Evolutionary conservation across 2,888 invertebrate genomes (phyloP).

Genomic region (Drosophila mimica): DNA sequence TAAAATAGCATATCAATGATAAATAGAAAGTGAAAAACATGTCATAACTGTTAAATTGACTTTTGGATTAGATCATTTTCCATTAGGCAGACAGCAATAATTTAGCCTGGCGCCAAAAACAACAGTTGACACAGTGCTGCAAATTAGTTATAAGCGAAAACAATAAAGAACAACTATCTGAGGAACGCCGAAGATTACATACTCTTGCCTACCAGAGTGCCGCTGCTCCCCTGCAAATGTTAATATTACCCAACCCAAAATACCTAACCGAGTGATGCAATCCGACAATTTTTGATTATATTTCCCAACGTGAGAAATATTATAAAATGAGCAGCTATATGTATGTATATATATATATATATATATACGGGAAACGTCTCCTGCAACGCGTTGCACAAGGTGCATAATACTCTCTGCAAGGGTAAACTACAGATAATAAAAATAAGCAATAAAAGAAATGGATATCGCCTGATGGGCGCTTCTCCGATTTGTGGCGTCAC

Average conservation of each 20-base stretch:
- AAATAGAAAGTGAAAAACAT: conserved; percentile 8
- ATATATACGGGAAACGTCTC: not conserved
- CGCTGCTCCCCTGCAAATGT: not conserved
- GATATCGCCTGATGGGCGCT: not conserved
- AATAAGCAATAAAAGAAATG: not conserved
- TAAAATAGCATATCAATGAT: not conserved
- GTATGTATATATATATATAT: not conserved
- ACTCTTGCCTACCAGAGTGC: not conserved
- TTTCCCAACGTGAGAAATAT: not conserved
- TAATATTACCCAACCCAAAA: not conserved
- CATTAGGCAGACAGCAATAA: not conserved
- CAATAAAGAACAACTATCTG: not conserved
- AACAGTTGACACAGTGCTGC: not conserved
- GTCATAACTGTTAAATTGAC: not conserved
- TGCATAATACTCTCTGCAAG: not conserved
- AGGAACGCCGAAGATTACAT: not conserved
- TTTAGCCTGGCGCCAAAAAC: not conserved
- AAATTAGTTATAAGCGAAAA: not conserved
- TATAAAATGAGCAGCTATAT: not conserved
- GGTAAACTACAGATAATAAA: not conserved
- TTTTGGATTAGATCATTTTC: not conserved
- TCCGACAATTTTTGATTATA: not conserved
- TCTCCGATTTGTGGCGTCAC: not conserved
- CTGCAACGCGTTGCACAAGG: not conserved
- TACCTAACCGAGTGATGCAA: not conserved